Conservation (phyloP, 2,888 invertebrate species). For the Drosophila buzzatii region DNA sequence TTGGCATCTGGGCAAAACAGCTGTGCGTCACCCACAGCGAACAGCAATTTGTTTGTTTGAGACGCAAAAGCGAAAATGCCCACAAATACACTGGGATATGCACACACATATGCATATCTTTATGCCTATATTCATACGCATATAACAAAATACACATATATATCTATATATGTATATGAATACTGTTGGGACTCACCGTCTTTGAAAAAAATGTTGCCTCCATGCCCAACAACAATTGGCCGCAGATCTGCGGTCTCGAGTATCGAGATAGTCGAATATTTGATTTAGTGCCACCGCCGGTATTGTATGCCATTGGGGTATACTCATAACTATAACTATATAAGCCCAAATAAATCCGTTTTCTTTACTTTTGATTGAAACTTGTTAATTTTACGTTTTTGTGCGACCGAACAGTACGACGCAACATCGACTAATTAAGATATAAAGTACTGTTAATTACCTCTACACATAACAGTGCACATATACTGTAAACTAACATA, state of each 20-base stretch:
- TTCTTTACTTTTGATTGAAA: conserved; percentile 45
- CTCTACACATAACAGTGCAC: conserved; percentile 2
- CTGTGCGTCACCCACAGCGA: conserved; percentile 62
- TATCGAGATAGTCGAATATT: conserved; percentile 84
- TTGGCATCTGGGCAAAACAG: conserved; percentile 45
- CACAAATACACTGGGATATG: conserved; percentile 17
- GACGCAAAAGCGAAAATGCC: conserved; percentile 63
- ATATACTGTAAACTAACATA: conserved; percentile 14
- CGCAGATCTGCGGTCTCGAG: conserved; percentile 86
- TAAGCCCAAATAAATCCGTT: conserved; percentile 52
- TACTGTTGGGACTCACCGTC: conserved; percentile 78
- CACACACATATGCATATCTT: conserved; percentile 5
- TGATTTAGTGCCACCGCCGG: conserved; percentile 86
- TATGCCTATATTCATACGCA: conserved; percentile 4
- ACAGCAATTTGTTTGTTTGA: conserved; percentile 55
- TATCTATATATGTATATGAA: conserved; percentile 8
- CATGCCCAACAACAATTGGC: conserved; percentile 87
- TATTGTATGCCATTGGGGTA: conserved; percentile 83
- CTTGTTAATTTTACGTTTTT: conserved; percentile 56
- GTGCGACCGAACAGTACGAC: conserved; percentile 56
- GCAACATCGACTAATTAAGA: conserved; percentile 63
- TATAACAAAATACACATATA: conserved; percentile 5
- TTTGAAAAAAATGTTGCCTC: conserved; percentile 86
- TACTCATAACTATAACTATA: conserved; percentile 70
- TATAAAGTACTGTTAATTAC: conserved; percentile 40